Evolutionary conservation across 35 echinoderm and acorn worm genomes (phyloP).

Genomic region (Anneissia japonica): DNA sequence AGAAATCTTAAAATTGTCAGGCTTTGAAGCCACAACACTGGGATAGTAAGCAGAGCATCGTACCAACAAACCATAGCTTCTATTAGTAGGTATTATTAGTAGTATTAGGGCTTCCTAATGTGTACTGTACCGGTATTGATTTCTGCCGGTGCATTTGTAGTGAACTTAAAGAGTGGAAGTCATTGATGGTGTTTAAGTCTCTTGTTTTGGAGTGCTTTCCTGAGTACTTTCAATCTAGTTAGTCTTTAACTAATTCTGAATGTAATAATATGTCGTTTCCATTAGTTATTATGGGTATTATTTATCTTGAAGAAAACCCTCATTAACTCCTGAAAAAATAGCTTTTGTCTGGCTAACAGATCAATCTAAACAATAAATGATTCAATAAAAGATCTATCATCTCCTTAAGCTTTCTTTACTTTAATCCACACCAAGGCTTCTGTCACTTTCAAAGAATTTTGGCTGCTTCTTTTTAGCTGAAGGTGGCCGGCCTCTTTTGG

Average conservation of each 20-base stretch:
- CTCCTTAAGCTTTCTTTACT: neutral
- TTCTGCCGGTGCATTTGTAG: neutral
- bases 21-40: neutral
- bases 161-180: neutral
- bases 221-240: neutral
- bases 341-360: neutral
- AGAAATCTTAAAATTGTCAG: no score
- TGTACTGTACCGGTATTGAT: neutral
- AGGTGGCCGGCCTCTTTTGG: neutral
- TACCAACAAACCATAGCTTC: neutral
- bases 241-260: neutral
- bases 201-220: neutral
- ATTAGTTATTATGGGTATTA: neutral
- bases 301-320: neutral
- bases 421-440: neutral
- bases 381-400: neutral
- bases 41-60: neutral
- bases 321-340: neutral
- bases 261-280: neutral
- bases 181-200: neutral
- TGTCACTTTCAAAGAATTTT: neutral
- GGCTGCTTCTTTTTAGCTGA: neutral
- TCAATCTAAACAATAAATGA: neutral
- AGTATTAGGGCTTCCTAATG: neutral
- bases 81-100: neutral